Conservation (phyloP, 2,888 invertebrate species). For the Campoplex capitator region DNA sequence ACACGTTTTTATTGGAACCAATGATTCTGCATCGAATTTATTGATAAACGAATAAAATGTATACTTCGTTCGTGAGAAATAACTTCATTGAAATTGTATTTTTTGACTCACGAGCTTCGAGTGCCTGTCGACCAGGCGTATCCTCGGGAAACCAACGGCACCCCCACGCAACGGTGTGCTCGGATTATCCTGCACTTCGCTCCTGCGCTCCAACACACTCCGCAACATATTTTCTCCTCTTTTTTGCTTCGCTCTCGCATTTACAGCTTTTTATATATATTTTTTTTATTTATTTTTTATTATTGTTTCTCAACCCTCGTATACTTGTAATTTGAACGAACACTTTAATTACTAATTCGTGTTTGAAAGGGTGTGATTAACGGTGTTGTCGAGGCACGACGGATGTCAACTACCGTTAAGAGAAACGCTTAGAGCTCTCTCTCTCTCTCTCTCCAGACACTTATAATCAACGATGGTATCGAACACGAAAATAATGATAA, state of each 20-base stretch:
- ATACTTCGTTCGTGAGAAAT: neutral
- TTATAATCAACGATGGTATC: neutral
- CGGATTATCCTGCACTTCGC: constrained; percentile 47
- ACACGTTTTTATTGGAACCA: neutral
- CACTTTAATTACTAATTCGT: constrained; percentile 9
- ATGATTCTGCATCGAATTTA: neutral
- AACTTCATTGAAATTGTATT: constrained; percentile 16
- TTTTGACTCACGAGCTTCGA: constrained; percentile 73
- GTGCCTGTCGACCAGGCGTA: constrained; percentile 72
- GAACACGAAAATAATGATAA: neutral
- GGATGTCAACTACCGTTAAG: neutral
- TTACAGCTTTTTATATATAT: neutral
- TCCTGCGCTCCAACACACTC: constrained; percentile 63
- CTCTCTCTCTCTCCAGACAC: neutral
- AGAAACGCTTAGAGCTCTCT: neutral
- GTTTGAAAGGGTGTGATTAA: neutral
- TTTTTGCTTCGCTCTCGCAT: neutral
- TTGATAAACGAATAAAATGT: neutral
- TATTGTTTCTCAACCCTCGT: neutral
- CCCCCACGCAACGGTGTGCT: constrained; percentile 73
- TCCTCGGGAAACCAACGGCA: constrained; percentile 67
- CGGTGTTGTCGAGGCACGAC: neutral
- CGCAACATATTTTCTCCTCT: constrained; percentile 67
- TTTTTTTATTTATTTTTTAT: too few relatives aligned
- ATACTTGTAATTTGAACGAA: constrained; percentile 16